Evolutionary conservation across 2,888 invertebrate genomes (phyloP).

Genomic region (Tenodera sinensis): DNA sequence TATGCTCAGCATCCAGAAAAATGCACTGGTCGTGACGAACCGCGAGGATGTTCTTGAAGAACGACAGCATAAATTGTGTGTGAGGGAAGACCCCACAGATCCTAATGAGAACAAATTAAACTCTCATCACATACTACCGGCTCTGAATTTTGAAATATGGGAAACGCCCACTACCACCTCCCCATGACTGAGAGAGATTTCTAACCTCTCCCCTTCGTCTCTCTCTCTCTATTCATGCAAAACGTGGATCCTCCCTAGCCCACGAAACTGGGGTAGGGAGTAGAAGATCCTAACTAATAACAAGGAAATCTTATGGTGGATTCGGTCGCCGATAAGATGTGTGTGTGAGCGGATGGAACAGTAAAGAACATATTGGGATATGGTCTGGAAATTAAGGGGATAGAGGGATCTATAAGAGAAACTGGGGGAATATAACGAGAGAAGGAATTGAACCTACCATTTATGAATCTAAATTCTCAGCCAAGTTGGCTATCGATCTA

Average conservation of each 20-base stretch:
- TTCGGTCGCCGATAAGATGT: slow-evolving; percentile 11
- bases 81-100: neutral
- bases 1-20: too few species aligned
- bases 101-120: slow-evolving; percentile 23
- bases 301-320: slow-evolving; percentile 17
- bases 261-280: neutral
- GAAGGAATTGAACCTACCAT: neutral
- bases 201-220: neutral
- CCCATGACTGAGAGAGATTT: neutral
- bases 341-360: neutral
- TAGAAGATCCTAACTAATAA: slow-evolving; percentile 13
- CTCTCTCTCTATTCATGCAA: neutral
- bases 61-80: neutral
- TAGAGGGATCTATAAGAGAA: neutral
- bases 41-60: neutral
- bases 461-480: neutral
- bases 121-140: slow-evolving; percentile 6
- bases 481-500: neutral
- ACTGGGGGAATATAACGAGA: neutral
- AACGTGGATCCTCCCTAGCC: neutral
- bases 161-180: neutral
- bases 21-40: too few species aligned
- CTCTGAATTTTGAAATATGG: slow-evolving; percentile 16
- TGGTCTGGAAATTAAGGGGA: slow-evolving; percentile 4
- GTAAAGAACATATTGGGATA: slow-evolving; percentile 1